Evolutionary conservation across 2,888 invertebrate species (phyloP).

Genomic region (Plutella xylostella): DNA sequence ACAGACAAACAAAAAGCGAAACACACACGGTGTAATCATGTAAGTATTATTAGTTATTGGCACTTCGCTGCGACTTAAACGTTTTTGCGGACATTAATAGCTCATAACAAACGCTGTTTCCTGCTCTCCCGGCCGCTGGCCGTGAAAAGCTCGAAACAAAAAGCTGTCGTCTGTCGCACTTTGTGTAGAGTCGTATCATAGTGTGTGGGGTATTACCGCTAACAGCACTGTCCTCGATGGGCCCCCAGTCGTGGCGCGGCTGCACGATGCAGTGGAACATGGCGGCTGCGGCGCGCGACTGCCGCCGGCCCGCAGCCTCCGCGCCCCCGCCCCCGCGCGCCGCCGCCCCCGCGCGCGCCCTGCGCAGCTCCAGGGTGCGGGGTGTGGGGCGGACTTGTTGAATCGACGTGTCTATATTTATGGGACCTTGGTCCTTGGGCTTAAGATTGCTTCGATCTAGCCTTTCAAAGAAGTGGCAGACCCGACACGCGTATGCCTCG

Average conservation of each 20-base stretch:
- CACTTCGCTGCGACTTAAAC: constrained; percentile 19
- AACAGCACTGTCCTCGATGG: constrained; percentile 78
- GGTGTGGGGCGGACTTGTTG: too few relatives aligned
- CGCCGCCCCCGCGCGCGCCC: not conserved
- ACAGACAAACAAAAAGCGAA: not conserved
- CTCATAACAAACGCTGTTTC: not conserved
- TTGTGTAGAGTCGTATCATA: constrained; percentile 4
- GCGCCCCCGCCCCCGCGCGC: constrained; percentile 8
- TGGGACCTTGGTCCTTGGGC: too few relatives aligned
- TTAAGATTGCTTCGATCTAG: too few relatives aligned
- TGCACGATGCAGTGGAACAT: constrained; percentile 90
- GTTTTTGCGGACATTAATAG: not conserved
- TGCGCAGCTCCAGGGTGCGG: not conserved
- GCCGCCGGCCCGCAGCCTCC: constrained; percentile 21
- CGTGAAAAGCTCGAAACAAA: not conserved
- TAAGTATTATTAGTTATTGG: constrained; percentile 39
- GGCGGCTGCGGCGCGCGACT: constrained; percentile 25
- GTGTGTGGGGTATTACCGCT: constrained; percentile 70
- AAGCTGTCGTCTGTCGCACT: not conserved
- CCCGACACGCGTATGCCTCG: too few relatives aligned
- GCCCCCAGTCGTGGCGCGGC: constrained; percentile 81
- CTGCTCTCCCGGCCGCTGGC: not conserved
- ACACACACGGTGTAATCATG: constrained; percentile 13
- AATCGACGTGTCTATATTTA: too few relatives aligned
- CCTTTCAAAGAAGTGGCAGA: too few relatives aligned